phyloP scores from a whole-genome alignment of 53 echinoderm and acorn worm genomes.

The Holothuria scabra region DNA sequence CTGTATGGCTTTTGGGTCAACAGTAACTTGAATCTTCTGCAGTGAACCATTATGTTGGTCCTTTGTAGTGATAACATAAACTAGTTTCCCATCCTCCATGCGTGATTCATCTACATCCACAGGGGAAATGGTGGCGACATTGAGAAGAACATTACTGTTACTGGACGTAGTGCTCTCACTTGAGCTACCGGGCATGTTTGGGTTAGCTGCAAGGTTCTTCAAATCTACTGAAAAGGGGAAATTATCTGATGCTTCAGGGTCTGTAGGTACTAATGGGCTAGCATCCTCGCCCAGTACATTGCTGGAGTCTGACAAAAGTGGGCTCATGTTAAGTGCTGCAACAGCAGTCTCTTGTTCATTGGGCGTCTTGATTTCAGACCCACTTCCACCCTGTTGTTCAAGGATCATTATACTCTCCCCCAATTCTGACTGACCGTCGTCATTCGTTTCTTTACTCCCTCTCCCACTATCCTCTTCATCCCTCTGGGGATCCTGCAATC shows the following conservation, averaged over 20 bases:
- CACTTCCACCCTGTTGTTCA: not conserved
- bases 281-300: not conserved
- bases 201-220: constrained; percentile 11
- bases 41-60: constrained; percentile 78
- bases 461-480: not conserved
- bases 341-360: not conserved
- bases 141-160: constrained; percentile 11
- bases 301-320: not conserved
- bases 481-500: constrained; percentile 24
- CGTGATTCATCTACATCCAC: constrained; percentile 10
- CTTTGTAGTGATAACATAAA: constrained; percentile 90
- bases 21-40: constrained; percentile 80
- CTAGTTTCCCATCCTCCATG: constrained; percentile 42
- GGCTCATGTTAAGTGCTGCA: constrained; percentile 27
- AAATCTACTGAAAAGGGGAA: constrained; percentile 37
- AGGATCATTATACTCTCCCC: constrained; percentile 9
- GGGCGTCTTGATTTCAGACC: too few relatives aligned
- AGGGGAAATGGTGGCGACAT: constrained; percentile 20
- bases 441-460: not conserved
- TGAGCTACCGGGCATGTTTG: not conserved
- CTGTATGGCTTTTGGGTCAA: constrained; percentile 81
- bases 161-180: not conserved
- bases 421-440: not conserved
- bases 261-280: constrained; percentile 5
- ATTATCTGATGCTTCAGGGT: constrained; percentile 11